phyloP scores from a whole-genome alignment of 2,113 vertebrate species.

The Lepus americanus region DNA sequence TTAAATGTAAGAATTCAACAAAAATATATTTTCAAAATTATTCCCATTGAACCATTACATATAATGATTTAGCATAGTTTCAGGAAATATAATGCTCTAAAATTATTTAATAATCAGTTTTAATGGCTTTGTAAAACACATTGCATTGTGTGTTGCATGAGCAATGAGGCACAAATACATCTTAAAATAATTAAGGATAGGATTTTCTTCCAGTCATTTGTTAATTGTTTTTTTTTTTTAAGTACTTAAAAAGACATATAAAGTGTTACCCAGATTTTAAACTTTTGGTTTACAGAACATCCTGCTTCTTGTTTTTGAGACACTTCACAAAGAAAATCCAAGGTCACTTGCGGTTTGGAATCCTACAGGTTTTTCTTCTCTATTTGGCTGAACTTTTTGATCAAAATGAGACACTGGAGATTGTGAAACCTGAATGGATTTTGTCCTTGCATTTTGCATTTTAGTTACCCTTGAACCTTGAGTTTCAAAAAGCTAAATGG shows the following conservation, averaged over 20 bases:
- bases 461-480: constrained; percentile 50
- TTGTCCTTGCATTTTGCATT: constrained; percentile 50
- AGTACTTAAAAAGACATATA: constrained; percentile 62
- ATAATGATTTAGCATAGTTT: constrained; percentile 7
- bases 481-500: constrained; percentile 39
- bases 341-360: constrained; percentile 75
- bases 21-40: constrained; percentile 57
- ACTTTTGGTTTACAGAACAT: constrained; percentile 62
- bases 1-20: constrained; percentile 14
- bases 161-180: constrained; percentile 34
- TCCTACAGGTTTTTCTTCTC: constrained; percentile 61
- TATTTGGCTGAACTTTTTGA: constrained; percentile 77
- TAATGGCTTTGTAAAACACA: constrained; percentile 36
- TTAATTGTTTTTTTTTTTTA: constrained; percentile 62
- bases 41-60: background rate
- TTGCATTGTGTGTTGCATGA: background rate
- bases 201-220: constrained; percentile 61
- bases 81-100: constrained; percentile 5
- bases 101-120: constrained; percentile 62
- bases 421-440: constrained; percentile 74
- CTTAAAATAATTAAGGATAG: constrained; percentile 73
- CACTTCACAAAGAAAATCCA: constrained; percentile 63
- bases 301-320: constrained; percentile 69
- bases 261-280: constrained; percentile 70
- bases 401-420: constrained; percentile 72